phyloP scores from a whole-genome alignment of 1,140 invertebrate species.

The Steinernema khuongi region DNA sequence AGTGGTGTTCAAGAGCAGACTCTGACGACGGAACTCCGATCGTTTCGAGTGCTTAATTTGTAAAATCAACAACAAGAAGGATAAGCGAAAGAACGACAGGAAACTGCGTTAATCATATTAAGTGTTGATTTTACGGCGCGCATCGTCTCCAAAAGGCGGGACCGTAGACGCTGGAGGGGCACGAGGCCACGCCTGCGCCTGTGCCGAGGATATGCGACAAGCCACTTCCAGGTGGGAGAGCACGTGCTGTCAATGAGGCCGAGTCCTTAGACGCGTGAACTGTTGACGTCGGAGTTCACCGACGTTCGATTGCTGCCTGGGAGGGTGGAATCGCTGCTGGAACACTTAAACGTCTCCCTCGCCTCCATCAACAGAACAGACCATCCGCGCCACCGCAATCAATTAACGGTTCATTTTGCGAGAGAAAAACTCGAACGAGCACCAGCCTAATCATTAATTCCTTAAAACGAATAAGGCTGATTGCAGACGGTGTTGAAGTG shows the following conservation, averaged over 20 bases:
- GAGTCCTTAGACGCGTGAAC: too few relatives aligned
- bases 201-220: not conserved
- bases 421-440: conserved; percentile 3
- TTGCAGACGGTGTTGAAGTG: not conserved
- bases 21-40: too few relatives aligned
- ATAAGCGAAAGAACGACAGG: conserved; percentile 8
- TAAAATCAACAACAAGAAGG: not conserved
- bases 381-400: conserved; percentile 3
- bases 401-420: conserved; percentile 15
- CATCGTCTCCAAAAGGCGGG: conserved; percentile 9
- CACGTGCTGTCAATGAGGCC: too few relatives aligned
- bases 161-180: not conserved
- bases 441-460: not conserved
- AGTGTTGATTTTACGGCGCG: conserved; percentile 9
- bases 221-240: not conserved
- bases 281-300: too few relatives aligned
- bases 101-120: conserved; percentile 10
- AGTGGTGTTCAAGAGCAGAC: too few relatives aligned
- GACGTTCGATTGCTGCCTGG: not conserved
- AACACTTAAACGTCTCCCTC: conserved; percentile 8
- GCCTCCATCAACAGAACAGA: conserved; percentile 14
- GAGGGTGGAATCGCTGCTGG: not conserved
- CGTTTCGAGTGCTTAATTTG: too few relatives aligned
- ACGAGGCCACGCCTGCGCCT: not conserved
- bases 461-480: not conserved